phyloP scores from a whole-genome alignment of 1,140 invertebrate species.

The Metopolophium dirhodum region DNA sequence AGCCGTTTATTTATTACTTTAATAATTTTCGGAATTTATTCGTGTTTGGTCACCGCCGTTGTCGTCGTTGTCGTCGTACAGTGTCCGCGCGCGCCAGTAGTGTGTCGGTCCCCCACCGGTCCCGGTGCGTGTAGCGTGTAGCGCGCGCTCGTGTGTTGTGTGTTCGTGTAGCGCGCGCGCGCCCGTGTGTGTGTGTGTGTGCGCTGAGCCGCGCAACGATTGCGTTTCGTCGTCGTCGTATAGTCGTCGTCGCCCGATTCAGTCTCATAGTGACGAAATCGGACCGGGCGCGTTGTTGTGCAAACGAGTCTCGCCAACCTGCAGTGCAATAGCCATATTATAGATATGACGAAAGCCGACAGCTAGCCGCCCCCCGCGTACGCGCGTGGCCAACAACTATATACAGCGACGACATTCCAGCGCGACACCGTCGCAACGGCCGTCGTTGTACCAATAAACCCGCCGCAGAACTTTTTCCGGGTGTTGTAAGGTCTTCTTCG shows the following conservation, averaged over 20 bases:
- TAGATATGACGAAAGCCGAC: slow-evolving; percentile 55
- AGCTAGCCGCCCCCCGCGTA: slow-evolving; percentile 39
- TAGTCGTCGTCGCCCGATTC: slow-evolving; percentile 48
- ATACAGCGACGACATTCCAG: not conserved
- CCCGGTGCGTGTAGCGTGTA: slow-evolving; percentile 37
- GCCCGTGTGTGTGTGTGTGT: not conserved
- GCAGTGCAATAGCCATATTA: slow-evolving; percentile 31
- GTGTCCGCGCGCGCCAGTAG: slow-evolving; percentile 38
- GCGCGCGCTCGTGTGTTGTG: not conserved
- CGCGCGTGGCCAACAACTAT: not conserved
- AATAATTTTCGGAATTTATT: slow-evolving; percentile 13
- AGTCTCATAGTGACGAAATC: slow-evolving; percentile 56
- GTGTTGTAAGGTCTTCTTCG: not conserved
- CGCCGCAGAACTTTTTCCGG: not conserved
- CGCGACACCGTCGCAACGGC: not conserved
- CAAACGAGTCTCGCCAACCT: slow-evolving; percentile 50
- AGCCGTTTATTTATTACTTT: not conserved
- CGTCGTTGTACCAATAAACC: not conserved
- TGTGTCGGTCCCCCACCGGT: slow-evolving; percentile 44
- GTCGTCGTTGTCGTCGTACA: not conserved
- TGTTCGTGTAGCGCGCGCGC: slow-evolving; percentile 36
- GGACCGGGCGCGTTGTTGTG: slow-evolving; percentile 52
- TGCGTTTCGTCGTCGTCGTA: slow-evolving; percentile 49
- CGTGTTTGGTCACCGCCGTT: slow-evolving; percentile 4
- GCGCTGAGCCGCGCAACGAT: slow-evolving; percentile 51